Base-by-base conservation (phyloP, 2,797 vertebrate genomes). In the Argya squamiceps region DNA sequence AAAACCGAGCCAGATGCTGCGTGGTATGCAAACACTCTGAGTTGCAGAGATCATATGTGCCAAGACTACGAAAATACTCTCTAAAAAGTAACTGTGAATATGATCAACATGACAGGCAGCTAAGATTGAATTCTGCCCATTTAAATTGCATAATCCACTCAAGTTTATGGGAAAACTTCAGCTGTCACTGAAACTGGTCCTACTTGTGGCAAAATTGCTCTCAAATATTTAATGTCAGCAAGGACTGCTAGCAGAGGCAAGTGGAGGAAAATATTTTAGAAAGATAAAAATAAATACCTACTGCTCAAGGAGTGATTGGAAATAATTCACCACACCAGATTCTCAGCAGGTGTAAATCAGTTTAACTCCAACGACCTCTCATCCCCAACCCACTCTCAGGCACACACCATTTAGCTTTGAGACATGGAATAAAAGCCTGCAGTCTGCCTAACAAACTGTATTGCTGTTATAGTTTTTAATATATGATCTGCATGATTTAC, bases 1-100 rank as follows among this genome's bases (percentile, higher is more conserved):
- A 93, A 95, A 94, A 84, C 37, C 9, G 7, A 91, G 87, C 84
- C 91, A 96, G 89, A 95, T 94, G 92, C 89, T 92, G 75, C 7
- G 0, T 96, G 93, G 92, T 90, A 94, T 94, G 76, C 84, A 95
- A 96, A 88, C 65, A 52, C 62, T 89, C n/a, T 47, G 65, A 92
- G 59, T 19, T 75, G 30, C 36, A 88, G 84, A 94, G 55, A 93
- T 96, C 63, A 26, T 88, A 68, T 91, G 84, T 86, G 62, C 79
- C 76, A 94, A 78, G 85, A 81, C 73, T 86, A 89, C 9, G 3
- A 81, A 96, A 93, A 92, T 73, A 84, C 73, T 73, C 65, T 84
- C 47, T 71, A 41, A 85, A 94, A 88, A 81, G 36, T 93, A 86
- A 81, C 73, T 86, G 73, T 58, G 73, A 88, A 84, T 91, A 93